Evolutionary conservation across 1,140 invertebrate genomes (phyloP), one percentile per base, ranked within the genome.

Genomic region (Lamellibrachia luymesi): DNA sequence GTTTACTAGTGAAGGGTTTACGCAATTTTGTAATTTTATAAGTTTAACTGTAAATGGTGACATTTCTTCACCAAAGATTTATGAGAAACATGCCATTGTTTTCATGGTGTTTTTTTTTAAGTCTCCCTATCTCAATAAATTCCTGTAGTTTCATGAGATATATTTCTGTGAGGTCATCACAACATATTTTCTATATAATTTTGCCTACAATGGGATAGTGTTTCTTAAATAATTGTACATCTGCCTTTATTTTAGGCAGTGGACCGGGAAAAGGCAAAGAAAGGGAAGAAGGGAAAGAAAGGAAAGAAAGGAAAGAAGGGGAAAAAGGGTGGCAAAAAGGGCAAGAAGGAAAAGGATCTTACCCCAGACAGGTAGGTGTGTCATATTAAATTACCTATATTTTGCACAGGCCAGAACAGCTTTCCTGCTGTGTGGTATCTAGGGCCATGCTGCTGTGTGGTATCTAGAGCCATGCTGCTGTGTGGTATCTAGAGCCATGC

Each of bases 291-390:
- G 93, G 93, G 94, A 94, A 94, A 96, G 94, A 97, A 98, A 98
- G 7, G 98, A 98, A 95, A 98, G 98, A 96, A 97, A 97, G 97
- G 97, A 97, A 95, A 98, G 98, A 95, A 98, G 98, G 95, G 98
- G 98, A 95, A 95, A 90, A 96, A 96, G 94, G 96, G 96, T 92
- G 95, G 95, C 80, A 96, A 96, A 94, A 96, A 96, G 94, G 95
- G 96, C 94, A 98, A 98, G 95, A 99, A 98, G 96, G 98, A 99
- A 95, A 99, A 99, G 96, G 98, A 99, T 97, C 96, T 99, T 89
- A 99, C 99, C 27, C 98, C 98, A 0, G 98, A 99, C 93, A 96
- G 96, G 95, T 96, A 95, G 89, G 56, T 27, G 27, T 8, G 13
- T 80, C 13, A 22, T 22, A 80, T 8, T 56, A 56, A 56, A 56